Evolutionary conservation across 1,140 invertebrate species (phyloP).

Genomic region (Camponotus pennsylvanicus): DNA sequence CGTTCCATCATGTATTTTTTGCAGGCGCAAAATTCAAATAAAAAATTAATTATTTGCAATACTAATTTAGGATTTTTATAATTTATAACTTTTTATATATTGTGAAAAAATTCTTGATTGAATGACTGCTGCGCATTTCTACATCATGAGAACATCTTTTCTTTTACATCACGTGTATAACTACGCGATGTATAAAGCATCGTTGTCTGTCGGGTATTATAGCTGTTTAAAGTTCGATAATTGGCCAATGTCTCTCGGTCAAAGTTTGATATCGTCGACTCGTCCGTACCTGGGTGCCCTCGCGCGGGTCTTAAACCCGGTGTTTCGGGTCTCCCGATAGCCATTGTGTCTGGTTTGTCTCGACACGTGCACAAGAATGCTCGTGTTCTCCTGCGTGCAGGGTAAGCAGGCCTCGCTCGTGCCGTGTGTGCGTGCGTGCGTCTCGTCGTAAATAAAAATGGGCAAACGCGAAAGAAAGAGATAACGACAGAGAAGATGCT

Average conservation of each 20-base stretch:
- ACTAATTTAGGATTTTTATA: too few relatives aligned
- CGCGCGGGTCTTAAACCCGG: not conserved
- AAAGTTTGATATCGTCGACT: not conserved
- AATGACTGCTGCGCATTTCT: too few relatives aligned
- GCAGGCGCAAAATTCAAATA: too few relatives aligned
- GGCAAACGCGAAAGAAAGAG: not conserved
- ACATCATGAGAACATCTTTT: too few relatives aligned
- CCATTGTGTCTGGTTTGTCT: conserved; percentile 50
- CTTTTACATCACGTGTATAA: not conserved
- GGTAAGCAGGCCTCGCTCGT: conserved; percentile 14
- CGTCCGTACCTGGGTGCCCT: not conserved
- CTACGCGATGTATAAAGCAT: not conserved
- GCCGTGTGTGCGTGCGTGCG: too few relatives aligned
- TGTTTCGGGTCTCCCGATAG: conserved; percentile 25
- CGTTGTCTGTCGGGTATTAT: not conserved
- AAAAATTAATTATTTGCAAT: too few relatives aligned
- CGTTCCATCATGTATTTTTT: too few relatives aligned
- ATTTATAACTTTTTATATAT: too few relatives aligned
- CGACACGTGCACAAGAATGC: conserved; percentile 48
- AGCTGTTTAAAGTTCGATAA: conserved; percentile 3
- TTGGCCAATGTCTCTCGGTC: not conserved
- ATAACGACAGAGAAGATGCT: conserved; percentile 27
- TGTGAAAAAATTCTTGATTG: too few relatives aligned
- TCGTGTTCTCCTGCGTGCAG: not conserved
- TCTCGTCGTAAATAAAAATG: too few relatives aligned